These are phyloP conservation scores for Leucopsar rothschildi DNA, from an alignment of 2,113 vertebrate genomes.

Conservation along the genomic window DNA sequence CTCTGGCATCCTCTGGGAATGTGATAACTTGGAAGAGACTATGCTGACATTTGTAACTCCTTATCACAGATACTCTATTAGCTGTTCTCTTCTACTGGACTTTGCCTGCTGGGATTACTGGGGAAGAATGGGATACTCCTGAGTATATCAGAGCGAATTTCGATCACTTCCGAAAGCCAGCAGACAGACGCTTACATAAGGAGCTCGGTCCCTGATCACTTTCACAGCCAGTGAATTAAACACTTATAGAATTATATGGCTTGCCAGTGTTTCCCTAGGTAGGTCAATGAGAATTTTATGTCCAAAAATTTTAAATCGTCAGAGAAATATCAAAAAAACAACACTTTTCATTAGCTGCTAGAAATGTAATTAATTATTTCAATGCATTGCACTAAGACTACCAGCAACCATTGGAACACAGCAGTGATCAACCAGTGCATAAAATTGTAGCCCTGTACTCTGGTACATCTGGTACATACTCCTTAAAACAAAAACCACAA, in stretches of 20 bases:
- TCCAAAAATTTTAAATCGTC: not conserved
- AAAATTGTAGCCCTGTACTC: not conserved
- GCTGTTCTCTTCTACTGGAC: slow-evolving; percentile 43
- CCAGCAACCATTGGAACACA: not conserved
- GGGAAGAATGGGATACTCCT: slow-evolving; percentile 36
- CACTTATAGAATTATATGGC: not conserved
- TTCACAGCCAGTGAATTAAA: not conserved
- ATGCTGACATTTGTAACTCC: slow-evolving; percentile 55
- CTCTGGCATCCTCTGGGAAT: slow-evolving; percentile 4
- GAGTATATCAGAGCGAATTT: not conserved
- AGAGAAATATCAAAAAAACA: not conserved
- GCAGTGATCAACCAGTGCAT: not conserved
- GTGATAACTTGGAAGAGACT: slow-evolving; percentile 24
- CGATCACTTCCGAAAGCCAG: slow-evolving; percentile 16
- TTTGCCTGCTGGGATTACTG: slow-evolving; percentile 32
- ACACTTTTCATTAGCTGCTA: not conserved
- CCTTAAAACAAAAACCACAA: not conserved
- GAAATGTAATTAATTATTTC: not conserved
- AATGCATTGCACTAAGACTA: not conserved
- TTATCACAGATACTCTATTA: slow-evolving; percentile 59
- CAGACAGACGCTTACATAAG: not conserved
- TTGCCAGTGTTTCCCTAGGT: not conserved
- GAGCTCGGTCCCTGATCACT: not conserved
- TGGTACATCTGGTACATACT: not conserved
- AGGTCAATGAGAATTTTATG: not conserved